A percentile compares a stretch with the other conserved stretches of the same genome.
phyloP scores from a whole-genome alignment of 1,140 invertebrate genomes.

The Diachasmimorpha longicaudata region DNA sequence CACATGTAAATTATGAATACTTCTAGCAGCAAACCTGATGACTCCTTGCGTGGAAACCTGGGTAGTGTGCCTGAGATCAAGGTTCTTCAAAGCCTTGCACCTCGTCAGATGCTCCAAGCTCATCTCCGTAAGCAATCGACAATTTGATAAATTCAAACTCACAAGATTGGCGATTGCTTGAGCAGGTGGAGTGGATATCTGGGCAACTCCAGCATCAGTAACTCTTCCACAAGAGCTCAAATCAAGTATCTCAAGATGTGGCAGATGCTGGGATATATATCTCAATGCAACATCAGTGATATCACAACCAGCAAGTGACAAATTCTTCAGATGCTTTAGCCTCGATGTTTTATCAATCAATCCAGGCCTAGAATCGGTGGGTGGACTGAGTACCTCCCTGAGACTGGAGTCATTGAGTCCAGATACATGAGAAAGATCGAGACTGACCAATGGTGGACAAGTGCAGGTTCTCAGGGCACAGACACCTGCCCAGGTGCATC shows the following conservation, averaged over 20 bases:
- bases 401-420: constrained; percentile 83
- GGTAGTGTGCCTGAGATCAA: constrained; percentile 79
- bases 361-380: constrained; percentile 83
- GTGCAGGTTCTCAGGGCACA: constrained; percentile 82
- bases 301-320: constrained; percentile 85
- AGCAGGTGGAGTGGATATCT: constrained; percentile 73
- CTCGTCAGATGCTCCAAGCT: constrained; percentile 79
- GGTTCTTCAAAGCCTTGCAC: constrained; percentile 68
- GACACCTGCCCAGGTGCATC: constrained; percentile 80
- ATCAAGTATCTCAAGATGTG: constrained; percentile 76
- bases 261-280: constrained; percentile 79
- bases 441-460: constrained; percentile 78
- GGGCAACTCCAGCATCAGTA: constrained; percentile 87
- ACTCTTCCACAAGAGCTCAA: constrained; percentile 85
- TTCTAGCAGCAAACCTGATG: constrained; percentile 80
- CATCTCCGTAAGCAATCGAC: constrained; percentile 80
- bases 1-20: constrained; percentile 75
- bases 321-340: constrained; percentile 75
- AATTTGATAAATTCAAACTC: constrained; percentile 79
- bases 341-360: constrained; percentile 82
- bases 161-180: constrained; percentile 66
- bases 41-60: constrained; percentile 79
- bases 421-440: constrained; percentile 83
- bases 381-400: constrained; percentile 82
- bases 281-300: constrained; percentile 87